These are phyloP conservation scores for Drosophila arawakana DNA, from an alignment of 1,140 invertebrate species.

Conservation along the genomic window DNA sequence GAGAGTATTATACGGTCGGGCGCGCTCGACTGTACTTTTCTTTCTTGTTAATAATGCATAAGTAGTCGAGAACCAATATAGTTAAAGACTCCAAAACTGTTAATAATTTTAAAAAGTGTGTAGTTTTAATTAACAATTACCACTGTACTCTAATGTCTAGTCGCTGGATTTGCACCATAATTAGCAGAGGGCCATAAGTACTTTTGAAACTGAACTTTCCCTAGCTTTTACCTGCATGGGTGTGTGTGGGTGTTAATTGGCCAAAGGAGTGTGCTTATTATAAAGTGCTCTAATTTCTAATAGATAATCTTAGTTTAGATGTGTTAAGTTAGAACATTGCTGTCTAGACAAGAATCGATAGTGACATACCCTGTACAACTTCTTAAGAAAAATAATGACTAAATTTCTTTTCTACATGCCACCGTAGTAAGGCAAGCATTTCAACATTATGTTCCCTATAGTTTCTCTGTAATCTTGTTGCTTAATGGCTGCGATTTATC, in stretches of 20 bases:
- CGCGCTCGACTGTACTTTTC: too few relatives aligned
- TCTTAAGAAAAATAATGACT: too few relatives aligned
- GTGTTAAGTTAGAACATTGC: neutral
- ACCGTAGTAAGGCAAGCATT: neutral
- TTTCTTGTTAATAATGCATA: too few relatives aligned
- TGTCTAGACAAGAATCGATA: neutral
- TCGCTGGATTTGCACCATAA: too few relatives aligned
- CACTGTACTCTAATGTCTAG: too few relatives aligned
- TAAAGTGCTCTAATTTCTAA: neutral
- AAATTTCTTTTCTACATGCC: too few relatives aligned
- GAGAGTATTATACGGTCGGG: too few relatives aligned
- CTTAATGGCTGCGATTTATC: constrained; percentile 31
- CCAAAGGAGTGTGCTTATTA: neutral
- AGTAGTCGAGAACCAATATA: too few relatives aligned
- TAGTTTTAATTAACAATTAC: too few relatives aligned
- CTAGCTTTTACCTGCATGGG: neutral
- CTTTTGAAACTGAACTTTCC: neutral
- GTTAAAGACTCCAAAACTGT: too few relatives aligned
- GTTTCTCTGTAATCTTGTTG: constrained; percentile 7
- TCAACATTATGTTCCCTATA: neutral
- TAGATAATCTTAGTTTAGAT: neutral
- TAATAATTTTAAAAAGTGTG: too few relatives aligned
- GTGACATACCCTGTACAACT: neutral
- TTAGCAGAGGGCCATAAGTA: too few relatives aligned
- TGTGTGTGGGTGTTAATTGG: neutral